phyloP scores from a whole-genome alignment of 2,113 vertebrate species.

The Cricetomys ansorgei region DNA sequence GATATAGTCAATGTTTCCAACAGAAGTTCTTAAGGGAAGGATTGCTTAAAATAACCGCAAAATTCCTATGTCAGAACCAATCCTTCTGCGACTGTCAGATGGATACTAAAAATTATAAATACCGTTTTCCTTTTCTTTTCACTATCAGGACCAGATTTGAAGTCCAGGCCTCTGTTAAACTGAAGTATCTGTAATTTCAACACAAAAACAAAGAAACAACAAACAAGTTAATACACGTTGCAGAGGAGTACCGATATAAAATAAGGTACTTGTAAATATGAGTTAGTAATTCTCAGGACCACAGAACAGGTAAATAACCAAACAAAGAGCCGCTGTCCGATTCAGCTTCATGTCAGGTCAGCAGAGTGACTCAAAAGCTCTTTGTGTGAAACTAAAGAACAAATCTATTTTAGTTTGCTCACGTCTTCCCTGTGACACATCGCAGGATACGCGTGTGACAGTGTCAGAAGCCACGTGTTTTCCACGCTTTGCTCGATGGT shows the following conservation, averaged over 20 bases:
- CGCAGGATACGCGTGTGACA: neutral
- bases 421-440: neutral
- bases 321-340: neutral
- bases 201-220: too few species aligned
- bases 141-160: constrained; percentile 45
- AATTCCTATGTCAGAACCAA: neutral
- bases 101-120: constrained; percentile 7
- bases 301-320: neutral
- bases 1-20: neutral
- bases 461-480: neutral
- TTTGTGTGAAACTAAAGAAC: neutral
- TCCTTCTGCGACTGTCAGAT: neutral
- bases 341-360: neutral
- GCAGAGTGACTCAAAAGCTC: neutral
- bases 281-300: neutral
- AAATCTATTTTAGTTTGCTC: neutral
- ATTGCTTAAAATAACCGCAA: neutral
- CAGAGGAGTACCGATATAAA: neutral
- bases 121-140: constrained; percentile 79
- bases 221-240: neutral
- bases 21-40: neutral
- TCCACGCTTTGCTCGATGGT: neutral
- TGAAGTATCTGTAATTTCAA: constrained; percentile 70
- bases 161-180: neutral
- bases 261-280: neutral